Base-by-base conservation (phyloP, 1,140 invertebrate genomes). In the Caenorhabditis brenneri region DNA sequence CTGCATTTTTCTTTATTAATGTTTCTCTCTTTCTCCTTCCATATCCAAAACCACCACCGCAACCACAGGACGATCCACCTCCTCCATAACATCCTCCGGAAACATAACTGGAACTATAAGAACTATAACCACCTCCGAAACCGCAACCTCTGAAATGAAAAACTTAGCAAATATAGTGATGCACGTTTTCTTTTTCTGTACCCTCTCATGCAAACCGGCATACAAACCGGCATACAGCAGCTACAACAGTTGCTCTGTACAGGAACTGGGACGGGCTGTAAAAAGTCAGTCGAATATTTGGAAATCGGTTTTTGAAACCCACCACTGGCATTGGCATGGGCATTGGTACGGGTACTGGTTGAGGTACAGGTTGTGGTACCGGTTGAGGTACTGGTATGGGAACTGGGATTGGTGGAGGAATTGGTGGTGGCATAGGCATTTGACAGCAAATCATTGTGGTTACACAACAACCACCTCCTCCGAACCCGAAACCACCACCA, bases 181-280 rank as follows among this genome's bases (percentile, higher is more conserved):
- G 48, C 48, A 55, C 22, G 78, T 36, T 53, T 16, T 36, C 6
- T 27, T 49, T 31, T 33, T 51, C 10, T 12, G 12, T 82, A 82
- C 78, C 85, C 82, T 31, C 85, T 58, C 85, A 86, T 86, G 51
- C 85, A 87, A 81, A 87, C 83, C n/a, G 86, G 84, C 86, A 87
- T 87, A 55, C 86, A 87, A 27, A 87, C 86, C 2, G 86, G 86
- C 81, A 87, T 86, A 46, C 86, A 87, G 78, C 86, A 87, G 51
- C 86, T 85, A 79, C 86, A 87, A 51, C 86, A 87, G n/a, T 58
- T 78, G 51, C 29, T 78, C n/a, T 84, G 85, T 46, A 53, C 33
- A 29, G 69, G 82, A 53, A 53, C 78, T 80, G 78, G 78, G 5
- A 53, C 46, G 4, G 46, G 78, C 46, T 80, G 15, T 3, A 53